phyloP scores from a whole-genome alignment of 1,140 invertebrate genomes.

The Scaptodrosophila lebanonensis region DNA sequence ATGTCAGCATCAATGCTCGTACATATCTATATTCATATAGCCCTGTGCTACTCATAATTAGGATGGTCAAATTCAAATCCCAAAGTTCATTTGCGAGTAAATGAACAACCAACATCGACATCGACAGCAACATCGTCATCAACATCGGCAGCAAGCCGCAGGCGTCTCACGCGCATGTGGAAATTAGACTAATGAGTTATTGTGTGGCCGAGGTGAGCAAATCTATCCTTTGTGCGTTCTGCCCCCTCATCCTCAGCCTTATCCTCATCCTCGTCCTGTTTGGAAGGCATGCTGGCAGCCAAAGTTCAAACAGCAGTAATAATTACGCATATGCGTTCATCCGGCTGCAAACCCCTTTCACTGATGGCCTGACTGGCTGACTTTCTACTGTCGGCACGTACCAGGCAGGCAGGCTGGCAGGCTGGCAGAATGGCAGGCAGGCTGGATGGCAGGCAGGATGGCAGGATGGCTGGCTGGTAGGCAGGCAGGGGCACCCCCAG shows the following conservation, averaged over 20 bases:
- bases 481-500: too few relatives aligned
- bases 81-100: constrained; percentile 63
- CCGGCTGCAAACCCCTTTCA: constrained; percentile 32
- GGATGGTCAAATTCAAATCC: too few relatives aligned
- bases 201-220: constrained; percentile 25
- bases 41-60: too few relatives aligned
- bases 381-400: constrained; percentile 8
- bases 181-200: constrained; percentile 66
- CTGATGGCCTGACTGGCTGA: background rate
- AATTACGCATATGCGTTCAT: constrained; percentile 52
- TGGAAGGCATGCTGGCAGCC: too few relatives aligned
- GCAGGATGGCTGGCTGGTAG: too few relatives aligned
- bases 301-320: constrained; percentile 57
- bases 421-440: too few relatives aligned
- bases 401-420: too few relatives aligned
- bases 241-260: too few relatives aligned
- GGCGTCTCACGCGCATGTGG: constrained; percentile 7
- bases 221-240: too few relatives aligned
- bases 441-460: too few relatives aligned
- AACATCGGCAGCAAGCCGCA: constrained; percentile 1
- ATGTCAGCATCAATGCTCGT: constrained; percentile 9
- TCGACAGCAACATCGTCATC: background rate
- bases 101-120: constrained; percentile 33
- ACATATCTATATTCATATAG: too few relatives aligned
- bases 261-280: too few relatives aligned